A percentile compares a stretch with the other conserved stretches of the same genome.
These are phyloP conservation scores for Arrhopalites spinosus DNA, from an alignment of 2,888 invertebrate species.

Conservation along the genomic window DNA sequence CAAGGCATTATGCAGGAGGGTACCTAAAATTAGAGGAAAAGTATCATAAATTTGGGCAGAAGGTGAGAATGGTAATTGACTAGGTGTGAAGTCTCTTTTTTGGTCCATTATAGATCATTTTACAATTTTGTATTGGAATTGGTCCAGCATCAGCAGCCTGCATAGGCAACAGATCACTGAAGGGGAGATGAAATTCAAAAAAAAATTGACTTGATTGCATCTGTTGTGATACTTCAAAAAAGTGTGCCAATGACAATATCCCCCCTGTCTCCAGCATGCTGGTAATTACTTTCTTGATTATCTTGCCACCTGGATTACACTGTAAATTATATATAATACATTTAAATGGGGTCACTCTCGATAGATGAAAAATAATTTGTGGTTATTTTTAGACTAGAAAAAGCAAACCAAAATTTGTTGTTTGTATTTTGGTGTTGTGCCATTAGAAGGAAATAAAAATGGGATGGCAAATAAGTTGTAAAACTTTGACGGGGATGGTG, in stretches of 20 bases:
- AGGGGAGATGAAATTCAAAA: not conserved
- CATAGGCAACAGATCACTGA: not conserved
- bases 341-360: not conserved
- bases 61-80: not conserved
- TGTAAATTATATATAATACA: not conserved
- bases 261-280: not conserved
- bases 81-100: not conserved
- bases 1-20: no score
- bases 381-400: not conserved
- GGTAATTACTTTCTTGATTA: not conserved
- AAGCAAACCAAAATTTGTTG: not conserved
- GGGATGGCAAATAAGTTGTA: not conserved
- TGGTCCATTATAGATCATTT: not conserved
- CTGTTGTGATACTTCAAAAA: conserved; percentile 5
- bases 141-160: no score
- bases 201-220: conserved; percentile 2
- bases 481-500: not conserved
- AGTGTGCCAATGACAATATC: not conserved
- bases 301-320: not conserved
- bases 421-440: no score
- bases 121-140: not conserved
- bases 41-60: not conserved
- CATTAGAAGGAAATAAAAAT: no score
- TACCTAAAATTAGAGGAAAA: no score
- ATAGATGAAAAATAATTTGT: no score